These are phyloP conservation scores for Balanococcus diminutus DNA, from an alignment of 2,888 invertebrate genomes.

Conservation along the genomic window DNA sequence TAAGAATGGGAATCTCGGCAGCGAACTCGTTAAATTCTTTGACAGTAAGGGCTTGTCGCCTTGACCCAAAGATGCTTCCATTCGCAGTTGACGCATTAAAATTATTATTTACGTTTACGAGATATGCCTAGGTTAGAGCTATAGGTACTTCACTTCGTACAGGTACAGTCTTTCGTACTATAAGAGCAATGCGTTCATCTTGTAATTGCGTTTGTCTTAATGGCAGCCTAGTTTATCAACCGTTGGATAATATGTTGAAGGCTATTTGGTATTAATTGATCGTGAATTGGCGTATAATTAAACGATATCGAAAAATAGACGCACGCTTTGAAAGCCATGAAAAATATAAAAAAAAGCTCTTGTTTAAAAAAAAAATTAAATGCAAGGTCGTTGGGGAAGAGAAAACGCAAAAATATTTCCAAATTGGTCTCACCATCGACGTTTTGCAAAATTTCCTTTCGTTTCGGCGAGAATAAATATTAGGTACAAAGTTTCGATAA, in stretches of 20 bases:
- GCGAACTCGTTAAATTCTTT: background rate
- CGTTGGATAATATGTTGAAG: background rate
- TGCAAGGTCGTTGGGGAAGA: no score
- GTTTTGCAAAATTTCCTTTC: no score
- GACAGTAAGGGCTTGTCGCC: background rate
- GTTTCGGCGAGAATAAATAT: no score
- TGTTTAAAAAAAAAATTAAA: no score
- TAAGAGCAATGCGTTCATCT: background rate
- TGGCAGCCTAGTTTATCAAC: constrained; percentile 20
- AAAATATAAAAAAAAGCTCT: no score
- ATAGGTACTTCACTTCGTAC: background rate
- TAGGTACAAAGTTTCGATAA: no score
- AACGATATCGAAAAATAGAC: background rate
- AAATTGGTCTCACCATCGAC: no score
- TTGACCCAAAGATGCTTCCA: constrained; percentile 23
- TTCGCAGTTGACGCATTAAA: constrained; percentile 23
- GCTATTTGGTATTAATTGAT: background rate
- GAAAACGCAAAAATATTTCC: no score
- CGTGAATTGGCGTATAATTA: background rate
- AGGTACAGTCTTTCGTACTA: no score
- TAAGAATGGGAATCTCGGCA: background rate
- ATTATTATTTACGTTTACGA: constrained; percentile 8
- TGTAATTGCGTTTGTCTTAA: background rate
- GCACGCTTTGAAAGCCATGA: background rate
- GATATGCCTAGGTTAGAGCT: background rate